phyloP scores from a whole-genome alignment of 1,140 invertebrate genomes.

The Hesperophylax magnus region DNA sequence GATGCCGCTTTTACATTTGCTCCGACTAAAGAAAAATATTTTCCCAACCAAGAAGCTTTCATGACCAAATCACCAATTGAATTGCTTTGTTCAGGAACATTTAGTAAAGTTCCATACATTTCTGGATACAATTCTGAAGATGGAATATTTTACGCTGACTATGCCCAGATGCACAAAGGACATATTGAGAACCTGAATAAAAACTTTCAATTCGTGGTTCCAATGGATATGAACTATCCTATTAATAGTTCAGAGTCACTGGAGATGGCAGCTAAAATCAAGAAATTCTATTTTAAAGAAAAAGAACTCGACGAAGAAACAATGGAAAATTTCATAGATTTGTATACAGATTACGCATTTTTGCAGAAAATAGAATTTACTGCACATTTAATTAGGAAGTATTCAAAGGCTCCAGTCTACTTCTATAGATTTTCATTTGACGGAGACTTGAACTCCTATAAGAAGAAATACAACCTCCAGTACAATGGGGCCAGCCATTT shows the following conservation, averaged over 20 bases:
- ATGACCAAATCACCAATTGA: slow-evolving; percentile 62
- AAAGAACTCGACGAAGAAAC: slow-evolving; percentile 59
- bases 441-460: slow-evolving; percentile 63
- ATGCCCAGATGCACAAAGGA: slow-evolving; percentile 6
- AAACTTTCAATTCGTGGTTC: slow-evolving; percentile 64
- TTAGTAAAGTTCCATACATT: slow-evolving; percentile 64
- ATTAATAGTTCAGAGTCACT: slow-evolving; percentile 61
- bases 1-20: slow-evolving; percentile 58
- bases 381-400: slow-evolving; percentile 61
- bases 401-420: slow-evolving; percentile 64
- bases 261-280: slow-evolving; percentile 61
- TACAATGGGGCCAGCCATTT: slow-evolving; percentile 61
- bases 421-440: slow-evolving; percentile 68
- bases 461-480: slow-evolving; percentile 56
- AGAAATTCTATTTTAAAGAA: slow-evolving; percentile 63
- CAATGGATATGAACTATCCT: slow-evolving; percentile 61
- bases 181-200: slow-evolving; percentile 58
- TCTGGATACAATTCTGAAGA: slow-evolving; percentile 63
- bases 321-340: slow-evolving; percentile 60
- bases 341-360: slow-evolving; percentile 63
- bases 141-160: slow-evolving; percentile 38
- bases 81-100: slow-evolving; percentile 62
- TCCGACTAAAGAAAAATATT: slow-evolving; percentile 64
- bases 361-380: slow-evolving; percentile 63
- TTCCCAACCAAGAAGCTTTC: slow-evolving; percentile 63